Base-by-base conservation (phyloP, 2,888 invertebrate species). In the Apamea sordens region DNA sequence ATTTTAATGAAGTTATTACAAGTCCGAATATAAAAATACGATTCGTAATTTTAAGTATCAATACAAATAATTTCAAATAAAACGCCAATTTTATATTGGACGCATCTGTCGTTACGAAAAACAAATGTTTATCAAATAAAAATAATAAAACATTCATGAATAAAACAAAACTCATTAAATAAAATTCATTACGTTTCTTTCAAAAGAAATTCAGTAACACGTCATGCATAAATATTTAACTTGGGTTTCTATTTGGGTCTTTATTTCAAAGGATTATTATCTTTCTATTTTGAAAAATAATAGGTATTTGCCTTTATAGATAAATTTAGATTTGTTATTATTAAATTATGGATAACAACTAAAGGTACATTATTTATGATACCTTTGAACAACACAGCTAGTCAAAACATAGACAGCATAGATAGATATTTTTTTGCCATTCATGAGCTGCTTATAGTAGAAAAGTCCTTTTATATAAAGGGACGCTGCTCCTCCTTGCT, bases 191-290 rank as follows among this genome's bases (percentile, higher is more conserved):
- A 32, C 61, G 3, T 6, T 11, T 47, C 15, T 83, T 50, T 64
- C 15, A 83, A 78, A 64, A 41, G 0, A 65, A 78, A 41, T 79
- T 84, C 79, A 59, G 50, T 50, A 24, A 59, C 69, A 41, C 41
- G 28, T 78, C n/a, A 64, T 32, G 56, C 28, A 59, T 74, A 68
- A 15, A n/a, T 77, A 47, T 68, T 32, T 32, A 15, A 41, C 8
- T 64, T 64, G 7, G 24, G 7, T 65, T 41, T 32, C 32, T 32
- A 1, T 2, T 32, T 32, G 32, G n/a, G 41, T 64, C 8, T 80
- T 15, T 24, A n/a, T 63, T 78, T 69, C 79, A 15, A 70, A 56
- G n/a, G 32, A 50, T 59, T 59, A 13, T 84, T 80, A 56, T 24
- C 59, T 79, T 84, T 59, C 21, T 7, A 41, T 79, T 56, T 47